Percentiles rank a stretch among this genome's conserved stretches.
Evolutionary conservation across 2,888 invertebrate species (phyloP).

Genomic region (Eristalis pertinax): DNA sequence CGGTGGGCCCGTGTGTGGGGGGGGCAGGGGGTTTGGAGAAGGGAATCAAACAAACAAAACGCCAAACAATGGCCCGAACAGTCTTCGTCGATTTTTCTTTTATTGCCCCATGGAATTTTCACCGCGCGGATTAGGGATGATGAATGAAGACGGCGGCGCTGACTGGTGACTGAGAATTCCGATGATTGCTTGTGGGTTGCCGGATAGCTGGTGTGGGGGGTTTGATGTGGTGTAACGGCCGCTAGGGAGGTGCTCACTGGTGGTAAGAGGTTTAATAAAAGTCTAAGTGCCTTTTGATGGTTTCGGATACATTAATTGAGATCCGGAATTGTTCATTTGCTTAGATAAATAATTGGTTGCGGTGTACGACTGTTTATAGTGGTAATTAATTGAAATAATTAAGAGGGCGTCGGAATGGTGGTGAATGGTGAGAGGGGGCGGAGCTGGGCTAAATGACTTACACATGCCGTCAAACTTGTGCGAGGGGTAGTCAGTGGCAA

Average conservation of each 20-base stretch:
- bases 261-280: constrained; percentile 32
- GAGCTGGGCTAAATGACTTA: background rate
- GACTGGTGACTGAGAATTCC: background rate
- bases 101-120: constrained; percentile 25
- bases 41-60: constrained; percentile 42
- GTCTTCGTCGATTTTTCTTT: constrained; percentile 21
- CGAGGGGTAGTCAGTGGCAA: no score
- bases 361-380: constrained; percentile 20
- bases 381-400: constrained; percentile 42
- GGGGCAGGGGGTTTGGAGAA: no score
- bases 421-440: background rate
- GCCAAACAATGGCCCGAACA: constrained; percentile 26
- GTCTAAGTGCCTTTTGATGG: constrained; percentile 42
- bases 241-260: background rate
- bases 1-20: background rate
- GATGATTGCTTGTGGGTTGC: background rate
- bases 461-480: constrained; percentile 15
- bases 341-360: constrained; percentile 48
- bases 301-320: constrained; percentile 49
- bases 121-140: background rate
- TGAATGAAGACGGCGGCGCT: background rate
- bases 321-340: constrained; percentile 42
- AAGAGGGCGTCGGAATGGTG: background rate
- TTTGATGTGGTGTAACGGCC: background rate
- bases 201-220: background rate